Evolutionary conservation across 1,140 invertebrate species (phyloP).

Genomic region (Tetramorium alpestre): DNA sequence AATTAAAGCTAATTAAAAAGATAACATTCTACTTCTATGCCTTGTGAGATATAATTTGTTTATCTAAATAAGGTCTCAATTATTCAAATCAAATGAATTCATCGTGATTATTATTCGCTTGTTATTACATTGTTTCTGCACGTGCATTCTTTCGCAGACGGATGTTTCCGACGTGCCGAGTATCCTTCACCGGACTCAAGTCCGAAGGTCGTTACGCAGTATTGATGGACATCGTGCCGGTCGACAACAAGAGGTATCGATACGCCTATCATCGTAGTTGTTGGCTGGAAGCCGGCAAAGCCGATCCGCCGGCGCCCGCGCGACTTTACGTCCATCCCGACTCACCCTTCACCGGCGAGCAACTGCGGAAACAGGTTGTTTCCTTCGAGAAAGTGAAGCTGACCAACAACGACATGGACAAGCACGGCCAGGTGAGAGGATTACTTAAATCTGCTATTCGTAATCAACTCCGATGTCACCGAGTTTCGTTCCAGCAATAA

Average conservation of each 20-base stretch:
- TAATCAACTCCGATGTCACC: neutral
- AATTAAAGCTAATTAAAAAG: neutral
- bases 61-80: neutral
- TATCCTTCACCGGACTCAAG: conserved; percentile 94
- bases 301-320: conserved; percentile 97
- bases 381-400: conserved; percentile 99
- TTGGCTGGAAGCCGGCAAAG: conserved; percentile 99
- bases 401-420: conserved; percentile 99
- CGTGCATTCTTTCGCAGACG: conserved; percentile 88
- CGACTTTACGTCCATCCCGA: conserved; percentile 98
- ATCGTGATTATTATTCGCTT: neutral
- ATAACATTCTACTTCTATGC: neutral
- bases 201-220: conserved; percentile 93
- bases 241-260: conserved; percentile 98
- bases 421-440: conserved; percentile 96
- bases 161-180: conserved; percentile 98
- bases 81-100: neutral
- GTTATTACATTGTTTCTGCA: neutral
- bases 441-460: too few relatives aligned
- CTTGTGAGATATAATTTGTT: neutral
- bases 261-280: conserved; percentile 99
- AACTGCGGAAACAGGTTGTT: conserved; percentile 97
- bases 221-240: conserved; percentile 97
- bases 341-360: conserved; percentile 98
- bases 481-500: neutral